phyloP scores from a whole-genome alignment of 2,797 vertebrate genomes.

The Linurgus olivaceus region DNA sequence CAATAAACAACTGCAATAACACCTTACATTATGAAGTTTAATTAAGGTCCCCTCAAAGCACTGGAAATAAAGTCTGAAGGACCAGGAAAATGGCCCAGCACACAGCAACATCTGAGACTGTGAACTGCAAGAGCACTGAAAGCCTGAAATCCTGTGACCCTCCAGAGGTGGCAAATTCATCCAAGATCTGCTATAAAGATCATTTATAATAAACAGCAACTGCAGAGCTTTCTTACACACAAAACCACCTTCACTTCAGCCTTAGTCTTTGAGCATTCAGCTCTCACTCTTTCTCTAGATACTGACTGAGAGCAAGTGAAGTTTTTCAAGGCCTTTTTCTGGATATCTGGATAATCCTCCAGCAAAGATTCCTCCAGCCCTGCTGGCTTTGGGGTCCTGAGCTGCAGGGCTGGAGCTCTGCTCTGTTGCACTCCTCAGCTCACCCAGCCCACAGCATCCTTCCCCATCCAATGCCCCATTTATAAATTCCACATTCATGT shows the following conservation, averaged over 20 bases:
- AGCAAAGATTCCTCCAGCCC: background rate
- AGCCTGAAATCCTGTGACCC: background rate
- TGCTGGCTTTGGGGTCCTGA: background rate
- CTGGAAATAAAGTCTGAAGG: background rate
- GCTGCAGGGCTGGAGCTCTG: background rate
- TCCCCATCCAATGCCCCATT: background rate
- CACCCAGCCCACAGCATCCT: background rate
- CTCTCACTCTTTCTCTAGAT: background rate
- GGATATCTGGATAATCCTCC: background rate
- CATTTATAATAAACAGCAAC: background rate
- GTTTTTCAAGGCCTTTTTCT: background rate
- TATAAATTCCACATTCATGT: background rate
- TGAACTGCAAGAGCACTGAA: background rate
- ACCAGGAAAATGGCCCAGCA: background rate
- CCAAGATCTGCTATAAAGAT: too few relatives aligned
- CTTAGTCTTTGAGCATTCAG: background rate
- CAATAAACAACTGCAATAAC: background rate
- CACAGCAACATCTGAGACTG: accelerated
- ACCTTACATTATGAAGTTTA: background rate
- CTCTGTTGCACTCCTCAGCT: background rate
- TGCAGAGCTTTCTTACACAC: background rate
- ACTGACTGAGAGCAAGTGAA: background rate
- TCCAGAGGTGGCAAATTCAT: background rate
- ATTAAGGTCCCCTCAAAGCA: background rate
- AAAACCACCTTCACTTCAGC: background rate